Conservation (phyloP, 2,113 vertebrate genomes). For the Zosterops japonicus region DNA sequence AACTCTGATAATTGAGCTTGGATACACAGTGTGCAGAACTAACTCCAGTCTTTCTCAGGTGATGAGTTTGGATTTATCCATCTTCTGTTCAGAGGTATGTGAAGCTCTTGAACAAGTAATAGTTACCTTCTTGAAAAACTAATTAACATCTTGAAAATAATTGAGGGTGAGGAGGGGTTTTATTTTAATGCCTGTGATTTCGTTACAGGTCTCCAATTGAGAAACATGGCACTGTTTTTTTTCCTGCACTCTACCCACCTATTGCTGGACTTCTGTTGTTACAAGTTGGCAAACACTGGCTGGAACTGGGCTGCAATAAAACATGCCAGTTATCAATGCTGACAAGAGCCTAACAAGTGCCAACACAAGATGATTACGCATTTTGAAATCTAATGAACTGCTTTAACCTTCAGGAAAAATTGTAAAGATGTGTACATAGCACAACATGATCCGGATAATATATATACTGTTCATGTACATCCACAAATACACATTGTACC, state of each 20-base stretch:
- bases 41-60: conserved; percentile 6
- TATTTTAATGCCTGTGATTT: conserved; percentile 37
- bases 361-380: conserved; percentile 87
- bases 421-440: conserved; percentile 99
- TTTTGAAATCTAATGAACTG: conserved; percentile 96
- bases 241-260: conserved; percentile 95
- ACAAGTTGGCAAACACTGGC: conserved; percentile 90
- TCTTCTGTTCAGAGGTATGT: conserved; percentile 38
- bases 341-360: conserved; percentile 94
- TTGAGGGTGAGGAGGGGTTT: neutral
- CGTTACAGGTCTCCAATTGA: conserved; percentile 91
- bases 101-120: neutral
- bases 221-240: conserved; percentile 95
- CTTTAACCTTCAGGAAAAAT: conserved; percentile 99
- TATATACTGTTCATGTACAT: conserved; percentile 90
- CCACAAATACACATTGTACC: conserved; percentile 90
- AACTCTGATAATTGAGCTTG: neutral
- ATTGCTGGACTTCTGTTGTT: conserved; percentile 90
- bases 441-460: conserved; percentile 99
- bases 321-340: conserved; percentile 89
- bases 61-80: conserved; percentile 4
- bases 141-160: neutral
- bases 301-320: conserved; percentile 93
- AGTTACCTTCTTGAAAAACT: neutral
- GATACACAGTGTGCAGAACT: neutral